Evolutionary conservation across 2,888 invertebrate species (phyloP), one percentile per base, ranked within the genome.

Genomic region (Ommatoiulus sabulosus): DNA sequence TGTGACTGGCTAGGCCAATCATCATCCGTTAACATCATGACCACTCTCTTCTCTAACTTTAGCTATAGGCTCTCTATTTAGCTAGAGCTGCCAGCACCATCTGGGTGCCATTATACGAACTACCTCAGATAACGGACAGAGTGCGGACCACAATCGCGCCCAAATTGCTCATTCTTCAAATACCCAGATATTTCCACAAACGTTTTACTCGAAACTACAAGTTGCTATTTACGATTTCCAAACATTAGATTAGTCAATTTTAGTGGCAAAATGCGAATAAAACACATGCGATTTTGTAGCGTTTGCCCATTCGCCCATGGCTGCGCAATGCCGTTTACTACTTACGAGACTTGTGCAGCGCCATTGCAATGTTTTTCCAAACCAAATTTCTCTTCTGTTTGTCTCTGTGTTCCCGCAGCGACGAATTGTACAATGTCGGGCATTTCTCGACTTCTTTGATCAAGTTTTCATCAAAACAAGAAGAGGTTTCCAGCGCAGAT

Each of bases 391-490:
- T 63, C n/a, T 63, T 63, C 63, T 63, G 63, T 20, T n/a, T 63
- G 7, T 63, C 63, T n/a, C 63, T 17, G 17, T 63, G 63, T n/a
- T 63, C 63, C n/a, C 63, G 20, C 63, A 63, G 7, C 20, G 63
- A 63, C 4, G 63, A 63, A 63, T 63, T 20, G 20, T 63, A 63
- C 63, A 63, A n/a, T n/a, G 63, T 63, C 4, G 63, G 63, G n/a
- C 1, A n/a, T 20, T 63, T 63, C 7, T 63, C 63, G 5, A 63
- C 63, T n/a, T n/a, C n/a, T 17, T n/a, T 63, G n/a, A 63, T 63
- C 63, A 63, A 63, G n/a, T 17, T 63, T 63, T 63, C 63, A n/a
- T 63, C 63, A n/a, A 63, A 63, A n/a, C 63, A 63, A 6, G 20
- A 63, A n/a, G 63, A 63, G n/a, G 63, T n/a, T 1, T 63, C 20